phyloP scores from a whole-genome alignment of 1,140 invertebrate species.

The Bombus polaris region DNA sequence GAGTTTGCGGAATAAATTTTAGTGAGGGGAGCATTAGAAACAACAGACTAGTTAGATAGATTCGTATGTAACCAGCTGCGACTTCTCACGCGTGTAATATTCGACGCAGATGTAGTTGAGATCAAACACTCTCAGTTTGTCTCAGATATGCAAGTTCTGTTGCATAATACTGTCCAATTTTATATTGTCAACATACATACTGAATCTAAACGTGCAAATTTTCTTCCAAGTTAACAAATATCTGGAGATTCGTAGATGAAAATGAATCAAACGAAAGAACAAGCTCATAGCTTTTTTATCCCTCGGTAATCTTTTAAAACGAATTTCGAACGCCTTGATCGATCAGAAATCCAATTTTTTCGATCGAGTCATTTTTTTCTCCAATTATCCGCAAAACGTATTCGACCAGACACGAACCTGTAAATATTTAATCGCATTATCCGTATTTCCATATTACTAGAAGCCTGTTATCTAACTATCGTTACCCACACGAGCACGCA shows the following conservation, averaged over 20 bases:
- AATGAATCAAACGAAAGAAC: background rate
- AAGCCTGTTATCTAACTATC: constrained; percentile 62
- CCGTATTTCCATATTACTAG: constrained; percentile 1
- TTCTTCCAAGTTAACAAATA: background rate
- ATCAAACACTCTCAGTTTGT: constrained; percentile 3
- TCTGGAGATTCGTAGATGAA: background rate
- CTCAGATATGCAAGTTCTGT: background rate
- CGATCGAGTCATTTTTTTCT: background rate
- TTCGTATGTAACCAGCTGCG: constrained; percentile 50
- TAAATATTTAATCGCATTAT: constrained; percentile 69
- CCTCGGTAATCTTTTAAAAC: rapidly evolving
- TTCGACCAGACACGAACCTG: constrained; percentile 40
- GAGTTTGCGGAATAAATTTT: constrained; percentile 30
- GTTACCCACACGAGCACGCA: constrained; percentile 29
- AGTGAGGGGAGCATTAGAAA: constrained; percentile 7
- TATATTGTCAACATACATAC: too few relatives aligned
- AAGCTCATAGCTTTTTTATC: background rate
- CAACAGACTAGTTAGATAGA: constrained; percentile 38
- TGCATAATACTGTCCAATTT: too few relatives aligned
- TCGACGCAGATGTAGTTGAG: background rate
- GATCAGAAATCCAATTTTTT: constrained; percentile 45
- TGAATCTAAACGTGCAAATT: too few relatives aligned
- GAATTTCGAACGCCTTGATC: background rate
- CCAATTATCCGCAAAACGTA: constrained; percentile 41
- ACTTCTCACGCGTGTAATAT: constrained; percentile 44